phyloP scores from a whole-genome alignment of 2,113 vertebrate species.

The Merops nubicus region DNA sequence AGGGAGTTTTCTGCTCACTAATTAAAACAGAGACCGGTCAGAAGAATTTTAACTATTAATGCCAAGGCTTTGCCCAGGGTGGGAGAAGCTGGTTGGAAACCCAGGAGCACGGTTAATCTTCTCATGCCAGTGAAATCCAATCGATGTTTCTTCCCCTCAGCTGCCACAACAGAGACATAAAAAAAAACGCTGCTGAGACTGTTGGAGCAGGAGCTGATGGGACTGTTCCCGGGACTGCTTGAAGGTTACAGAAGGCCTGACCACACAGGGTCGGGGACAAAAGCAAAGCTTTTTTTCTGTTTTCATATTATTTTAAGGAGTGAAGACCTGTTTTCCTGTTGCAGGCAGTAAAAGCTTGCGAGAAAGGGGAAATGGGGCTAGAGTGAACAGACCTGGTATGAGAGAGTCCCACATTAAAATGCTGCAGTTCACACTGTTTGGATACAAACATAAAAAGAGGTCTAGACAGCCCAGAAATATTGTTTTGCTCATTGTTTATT shows the following conservation, averaged over 20 bases:
- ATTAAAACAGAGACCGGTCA: slow-evolving; percentile 29
- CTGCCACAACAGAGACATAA: neutral
- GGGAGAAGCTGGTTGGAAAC: neutral
- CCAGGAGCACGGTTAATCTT: neutral
- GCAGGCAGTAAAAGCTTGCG: neutral
- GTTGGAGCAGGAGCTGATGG: neutral
- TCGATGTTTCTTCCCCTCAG: neutral
- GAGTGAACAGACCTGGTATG: neutral
- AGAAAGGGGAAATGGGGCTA: neutral
- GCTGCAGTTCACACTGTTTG: neutral
- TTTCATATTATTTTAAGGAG: neutral
- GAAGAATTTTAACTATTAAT: slow-evolving; percentile 40
- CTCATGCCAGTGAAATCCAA: neutral
- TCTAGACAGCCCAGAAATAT: neutral
- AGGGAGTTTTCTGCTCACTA: neutral
- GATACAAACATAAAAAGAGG: neutral
- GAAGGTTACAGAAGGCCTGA: neutral
- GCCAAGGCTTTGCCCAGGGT: neutral
- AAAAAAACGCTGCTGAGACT: neutral
- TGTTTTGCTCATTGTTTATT: neutral
- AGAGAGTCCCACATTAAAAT: neutral
- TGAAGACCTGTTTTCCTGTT: neutral
- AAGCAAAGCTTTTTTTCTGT: neutral
- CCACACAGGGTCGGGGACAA: neutral
- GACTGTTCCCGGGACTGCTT: neutral